phyloP scores from a whole-genome alignment of 2,797 vertebrate genomes.

The Dipus sagitta region DNA sequence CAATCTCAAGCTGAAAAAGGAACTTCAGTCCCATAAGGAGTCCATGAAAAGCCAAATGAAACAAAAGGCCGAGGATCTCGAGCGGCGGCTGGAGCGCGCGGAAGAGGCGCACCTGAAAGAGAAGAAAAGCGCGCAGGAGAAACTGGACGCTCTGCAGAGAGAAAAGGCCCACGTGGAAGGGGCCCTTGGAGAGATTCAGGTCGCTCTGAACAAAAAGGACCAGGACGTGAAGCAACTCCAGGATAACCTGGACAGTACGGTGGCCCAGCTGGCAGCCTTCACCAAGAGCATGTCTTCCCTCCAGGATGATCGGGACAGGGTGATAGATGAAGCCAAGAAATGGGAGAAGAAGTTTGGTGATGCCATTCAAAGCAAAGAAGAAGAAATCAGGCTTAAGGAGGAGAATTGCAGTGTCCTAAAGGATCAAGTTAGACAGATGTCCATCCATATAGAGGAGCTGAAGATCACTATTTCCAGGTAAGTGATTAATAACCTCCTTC shows the following conservation, averaged over 20 bases:
- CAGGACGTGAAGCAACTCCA: constrained; percentile 91
- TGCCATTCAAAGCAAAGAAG: constrained; percentile 94
- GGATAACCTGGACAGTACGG: constrained; percentile 92
- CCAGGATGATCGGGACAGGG: constrained; percentile 96
- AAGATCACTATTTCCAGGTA: constrained; percentile 88
- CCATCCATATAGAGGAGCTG: constrained; percentile 90
- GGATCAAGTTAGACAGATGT: constrained; percentile 91
- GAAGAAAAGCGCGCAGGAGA: constrained; percentile 92
- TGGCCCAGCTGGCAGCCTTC: constrained; percentile 96
- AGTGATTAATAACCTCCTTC: constrained; percentile 7
- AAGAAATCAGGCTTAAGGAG: constrained; percentile 92
- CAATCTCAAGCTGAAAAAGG: constrained; percentile 88
- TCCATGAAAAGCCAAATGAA: constrained; percentile 85
- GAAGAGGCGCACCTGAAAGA: constrained; percentile 93
- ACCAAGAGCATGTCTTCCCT: constrained; percentile 98
- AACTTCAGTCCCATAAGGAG: constrained; percentile 86
- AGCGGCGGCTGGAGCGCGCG: constrained; percentile 92
- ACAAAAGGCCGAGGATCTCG: constrained; percentile 92
- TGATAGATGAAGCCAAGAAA: constrained; percentile 94
- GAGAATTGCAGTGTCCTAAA: constrained; percentile 88
- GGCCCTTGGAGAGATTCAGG: constrained; percentile 87
- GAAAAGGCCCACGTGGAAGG: constrained; percentile 91
- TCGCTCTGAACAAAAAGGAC: constrained; percentile 88
- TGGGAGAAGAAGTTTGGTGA: constrained; percentile 96
- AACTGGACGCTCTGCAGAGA: constrained; percentile 89